Base-by-base conservation (phyloP, 1,140 invertebrate species). In the Sitodiplosis mosellana region DNA sequence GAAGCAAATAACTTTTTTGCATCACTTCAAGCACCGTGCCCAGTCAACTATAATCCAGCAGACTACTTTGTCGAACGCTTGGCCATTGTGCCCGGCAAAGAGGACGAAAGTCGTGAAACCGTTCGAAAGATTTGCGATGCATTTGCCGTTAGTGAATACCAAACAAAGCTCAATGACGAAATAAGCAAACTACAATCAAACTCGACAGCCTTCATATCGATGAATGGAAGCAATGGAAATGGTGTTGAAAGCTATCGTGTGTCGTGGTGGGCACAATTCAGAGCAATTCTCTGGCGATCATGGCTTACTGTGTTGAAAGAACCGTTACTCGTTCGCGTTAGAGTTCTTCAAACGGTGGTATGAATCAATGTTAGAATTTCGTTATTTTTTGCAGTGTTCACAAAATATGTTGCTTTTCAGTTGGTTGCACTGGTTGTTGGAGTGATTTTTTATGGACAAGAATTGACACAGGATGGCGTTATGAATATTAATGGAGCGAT, bases 401-500 rank as follows among this genome's bases (percentile, higher is more conserved):
- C 93, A 64, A 87, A 83, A 8, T 65, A 88, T 48, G 87, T 91
- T 68, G 75, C 22, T 45, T 68, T 72, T 33, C 56, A 91, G 87
- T 77, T 91, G 69, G 80, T 93, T 6, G 79, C 87, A 5, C 58
- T 89, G 7, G 61, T 95, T 2, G 78, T 97, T 51, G 90, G 90
- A 6, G 61, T 91, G 4, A 81, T 97, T 48, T 98, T 91, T 66
- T 86, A 83, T 57, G 77, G 82, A 1, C 91, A 95, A 61, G 67
- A 75, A 55, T 57, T 87, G 33, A 78, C 86, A 55, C 81, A 93
- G 64, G 81, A 88, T 54, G 88, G 88, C 4, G 83, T 94, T 0
- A 87, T 87, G 78, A 96, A 96, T 62, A 90, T 96, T 49, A 95
- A 94, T 61, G 93, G 93, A 43, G 87, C 83, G n/a, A 72, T 96